These are phyloP conservation scores for Siniperca obscura DNA, from an alignment of 2,797 vertebrate genomes.

Conservation along the genomic window DNA sequence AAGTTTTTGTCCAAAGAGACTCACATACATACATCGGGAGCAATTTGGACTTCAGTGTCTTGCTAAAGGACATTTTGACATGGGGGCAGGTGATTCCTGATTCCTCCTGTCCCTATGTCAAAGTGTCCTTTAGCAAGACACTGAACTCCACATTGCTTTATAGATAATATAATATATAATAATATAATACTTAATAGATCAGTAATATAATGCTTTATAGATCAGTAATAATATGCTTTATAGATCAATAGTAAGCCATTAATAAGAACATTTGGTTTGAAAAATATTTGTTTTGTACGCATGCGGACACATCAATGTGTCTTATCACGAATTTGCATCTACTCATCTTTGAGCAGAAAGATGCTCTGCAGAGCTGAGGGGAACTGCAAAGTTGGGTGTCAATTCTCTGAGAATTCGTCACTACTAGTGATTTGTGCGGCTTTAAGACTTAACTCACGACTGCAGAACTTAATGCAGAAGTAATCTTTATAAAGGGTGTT, in stretches of 20 bases:
- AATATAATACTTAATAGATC: neutral
- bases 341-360: too few species aligned
- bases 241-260: neutral
- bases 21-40: neutral
- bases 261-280: neutral
- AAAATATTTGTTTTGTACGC: neutral
- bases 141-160: too few species aligned
- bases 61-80: neutral
- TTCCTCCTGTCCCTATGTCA: too few species aligned
- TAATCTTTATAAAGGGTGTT: neutral
- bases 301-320: too few species aligned
- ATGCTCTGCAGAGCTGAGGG: too few species aligned
- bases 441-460: neutral
- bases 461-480: neutral
- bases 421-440: neutral
- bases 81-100: too few species aligned
- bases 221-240: neutral
- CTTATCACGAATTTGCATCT: too few species aligned
- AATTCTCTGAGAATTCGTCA: neutral
- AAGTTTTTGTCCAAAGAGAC: neutral
- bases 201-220: neutral
- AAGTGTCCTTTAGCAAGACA: too few species aligned
- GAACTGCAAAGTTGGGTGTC: neutral
- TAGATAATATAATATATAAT: too few species aligned
- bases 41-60: constrained; percentile 4